Percentiles rank a stretch among this genome's conserved stretches.
These are phyloP conservation scores for Molossus molossus DNA, from an alignment of 2,797 vertebrate species.

Conservation along the genomic window DNA sequence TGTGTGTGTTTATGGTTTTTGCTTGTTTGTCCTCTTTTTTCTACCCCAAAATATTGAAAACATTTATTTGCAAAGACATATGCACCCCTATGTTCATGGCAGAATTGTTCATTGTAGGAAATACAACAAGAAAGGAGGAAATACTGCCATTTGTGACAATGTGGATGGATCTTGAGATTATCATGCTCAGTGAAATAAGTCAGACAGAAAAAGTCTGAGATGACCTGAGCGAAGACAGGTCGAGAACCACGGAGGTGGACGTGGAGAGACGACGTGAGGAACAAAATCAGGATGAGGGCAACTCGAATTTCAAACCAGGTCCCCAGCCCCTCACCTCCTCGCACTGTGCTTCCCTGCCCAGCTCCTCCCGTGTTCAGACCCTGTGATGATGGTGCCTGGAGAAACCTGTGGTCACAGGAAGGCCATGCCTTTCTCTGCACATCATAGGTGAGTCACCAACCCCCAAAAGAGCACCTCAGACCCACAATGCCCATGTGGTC, in stretches of 20 bases:
- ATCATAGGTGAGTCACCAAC: background rate
- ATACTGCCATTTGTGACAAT: background rate
- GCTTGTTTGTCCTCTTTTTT: background rate
- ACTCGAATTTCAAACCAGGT: too few relatives aligned
- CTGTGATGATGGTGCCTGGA: rapidly evolving
- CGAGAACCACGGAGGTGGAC: background rate
- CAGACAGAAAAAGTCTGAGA: background rate
- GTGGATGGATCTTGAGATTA: background rate
- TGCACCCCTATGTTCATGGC: background rate
- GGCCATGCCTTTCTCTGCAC: background rate
- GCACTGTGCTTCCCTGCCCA: background rate
- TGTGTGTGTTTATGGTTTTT: background rate
- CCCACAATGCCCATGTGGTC: background rate
- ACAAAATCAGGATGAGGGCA: rapidly evolving
- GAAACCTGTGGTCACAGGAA: background rate
- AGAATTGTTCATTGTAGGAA: background rate
- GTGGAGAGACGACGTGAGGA: rapidly evolving
- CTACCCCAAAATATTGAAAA: background rate
- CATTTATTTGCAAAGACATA: background rate
- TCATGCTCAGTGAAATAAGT: background rate
- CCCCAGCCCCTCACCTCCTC: background rate
- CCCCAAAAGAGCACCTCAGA: background rate
- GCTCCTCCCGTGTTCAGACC: background rate
- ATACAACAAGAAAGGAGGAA: background rate
- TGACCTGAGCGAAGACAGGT: background rate